A percentile compares a stretch with the other conserved stretches of the same genome.
These are phyloP conservation scores for Triplophysa rosa DNA, from an alignment of 2,113 vertebrate species.

Conservation along the genomic window DNA sequence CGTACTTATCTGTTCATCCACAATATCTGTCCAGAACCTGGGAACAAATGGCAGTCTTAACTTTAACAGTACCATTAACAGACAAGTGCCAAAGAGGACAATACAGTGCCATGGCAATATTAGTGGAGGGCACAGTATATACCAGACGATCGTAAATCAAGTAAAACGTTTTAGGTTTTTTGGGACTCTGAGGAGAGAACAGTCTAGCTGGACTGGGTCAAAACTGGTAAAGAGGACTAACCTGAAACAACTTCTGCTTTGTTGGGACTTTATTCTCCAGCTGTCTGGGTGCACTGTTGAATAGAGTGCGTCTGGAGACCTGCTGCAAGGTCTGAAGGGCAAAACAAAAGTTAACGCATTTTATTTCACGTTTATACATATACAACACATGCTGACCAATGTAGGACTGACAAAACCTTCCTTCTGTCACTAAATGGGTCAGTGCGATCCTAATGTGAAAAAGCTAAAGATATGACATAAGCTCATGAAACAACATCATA, in stretches of 20 bases:
- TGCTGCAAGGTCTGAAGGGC: slow-evolving; percentile 73
- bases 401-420: neutral
- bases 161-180: no score
- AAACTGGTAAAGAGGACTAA: slow-evolving; percentile 54
- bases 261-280: slow-evolving; percentile 75
- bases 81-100: neutral
- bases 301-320: slow-evolving; percentile 74
- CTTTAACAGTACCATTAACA: slow-evolving; percentile 36
- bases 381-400: neutral
- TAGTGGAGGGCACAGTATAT: no score
- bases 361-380: no score
- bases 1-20: slow-evolving; percentile 66
- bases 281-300: slow-evolving; percentile 74
- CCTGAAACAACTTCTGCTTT: slow-evolving; percentile 86
- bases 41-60: slow-evolving; percentile 53
- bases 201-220: neutral
- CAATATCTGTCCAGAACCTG: slow-evolving; percentile 60
- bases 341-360: neutral
- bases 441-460: neutral
- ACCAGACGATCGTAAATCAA: no score
- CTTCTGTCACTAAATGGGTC: neutral
- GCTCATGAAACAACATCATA: neutral
- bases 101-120: neutral
- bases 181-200: neutral
- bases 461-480: neutral